These are phyloP conservation scores for Nephila pilipes DNA, from an alignment of 1,140 invertebrate genomes.

Conservation along the genomic window DNA sequence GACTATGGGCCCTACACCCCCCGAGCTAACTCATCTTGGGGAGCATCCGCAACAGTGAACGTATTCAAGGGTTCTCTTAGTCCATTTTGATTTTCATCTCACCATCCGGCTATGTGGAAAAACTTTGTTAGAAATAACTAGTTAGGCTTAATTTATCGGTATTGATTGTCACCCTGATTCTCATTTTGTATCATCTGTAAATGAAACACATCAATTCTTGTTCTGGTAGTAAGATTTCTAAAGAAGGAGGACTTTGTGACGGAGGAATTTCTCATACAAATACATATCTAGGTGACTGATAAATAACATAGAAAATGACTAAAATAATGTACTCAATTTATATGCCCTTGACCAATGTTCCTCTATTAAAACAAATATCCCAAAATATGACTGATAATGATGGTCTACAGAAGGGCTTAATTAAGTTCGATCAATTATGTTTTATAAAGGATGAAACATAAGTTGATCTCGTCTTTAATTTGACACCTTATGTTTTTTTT, in stretches of 20 bases:
- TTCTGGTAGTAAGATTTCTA: constrained; percentile 30
- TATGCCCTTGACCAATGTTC: not conserved
- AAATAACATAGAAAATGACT: not conserved
- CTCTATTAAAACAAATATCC: not conserved
- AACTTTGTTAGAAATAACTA: constrained; percentile 15
- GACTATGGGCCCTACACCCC: constrained; percentile 73
- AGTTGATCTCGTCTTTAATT: not conserved
- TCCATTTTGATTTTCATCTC: constrained; percentile 54
- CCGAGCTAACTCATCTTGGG: constrained; percentile 69
- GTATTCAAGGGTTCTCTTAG: constrained; percentile 24
- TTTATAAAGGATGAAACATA: not conserved
- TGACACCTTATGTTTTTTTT: no score
- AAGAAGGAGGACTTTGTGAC: constrained; percentile 7
- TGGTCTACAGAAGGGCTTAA: not conserved
- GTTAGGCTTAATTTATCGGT: constrained; percentile 69
- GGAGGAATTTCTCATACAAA: not conserved
- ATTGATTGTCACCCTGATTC: constrained; percentile 28
- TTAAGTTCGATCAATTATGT: not conserved
- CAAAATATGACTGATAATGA: not conserved
- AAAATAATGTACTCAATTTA: not conserved
- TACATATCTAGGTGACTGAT: constrained; percentile 14
- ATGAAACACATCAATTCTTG: constrained; percentile 57
- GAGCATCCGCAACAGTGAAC: constrained; percentile 70
- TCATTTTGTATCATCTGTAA: constrained; percentile 66
- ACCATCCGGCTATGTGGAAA: constrained; percentile 39